Evolutionary conservation across 92 coral and sea anemone genomes (phyloP).

Genomic region (Parazoanthus atlanticus): DNA sequence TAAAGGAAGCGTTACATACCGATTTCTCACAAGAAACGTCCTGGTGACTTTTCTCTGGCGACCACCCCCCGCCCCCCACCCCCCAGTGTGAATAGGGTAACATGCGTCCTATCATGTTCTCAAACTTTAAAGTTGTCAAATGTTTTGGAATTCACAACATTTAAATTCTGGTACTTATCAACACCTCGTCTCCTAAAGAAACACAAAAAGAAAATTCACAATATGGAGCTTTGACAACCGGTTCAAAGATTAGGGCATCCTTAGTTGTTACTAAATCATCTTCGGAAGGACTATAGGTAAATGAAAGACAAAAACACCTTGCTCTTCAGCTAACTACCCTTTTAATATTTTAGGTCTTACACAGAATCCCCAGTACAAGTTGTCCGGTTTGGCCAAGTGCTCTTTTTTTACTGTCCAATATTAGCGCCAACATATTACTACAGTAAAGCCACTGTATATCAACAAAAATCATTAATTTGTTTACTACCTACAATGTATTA

Average conservation of each 20-base stretch:
- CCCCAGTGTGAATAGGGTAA: no score
- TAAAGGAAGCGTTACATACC: no score
- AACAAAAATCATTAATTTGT: no score
- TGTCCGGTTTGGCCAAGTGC: not conserved
- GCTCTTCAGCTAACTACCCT: not conserved
- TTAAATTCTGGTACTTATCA: not conserved
- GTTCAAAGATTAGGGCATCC: not conserved
- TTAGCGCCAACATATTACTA: not conserved
- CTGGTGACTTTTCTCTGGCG: no score
- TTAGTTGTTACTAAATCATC: not conserved
- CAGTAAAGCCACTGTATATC: not conserved
- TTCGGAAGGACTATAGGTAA: no score
- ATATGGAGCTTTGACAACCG: no score
- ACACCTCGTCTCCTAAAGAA: not conserved
- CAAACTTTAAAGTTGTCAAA: not conserved
- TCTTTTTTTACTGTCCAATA: not conserved
- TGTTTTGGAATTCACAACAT: not conserved
- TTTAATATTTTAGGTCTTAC: no score
- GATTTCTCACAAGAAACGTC: no score
- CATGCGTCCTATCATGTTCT: not conserved
- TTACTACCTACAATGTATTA: not conserved
- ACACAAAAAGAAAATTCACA: no score
- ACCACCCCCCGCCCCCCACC: no score
- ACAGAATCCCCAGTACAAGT: not conserved
- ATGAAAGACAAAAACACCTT: no score